Evolutionary conservation across 2,888 invertebrate genomes (phyloP).

Genomic region (Trachelus iudaicus): DNA sequence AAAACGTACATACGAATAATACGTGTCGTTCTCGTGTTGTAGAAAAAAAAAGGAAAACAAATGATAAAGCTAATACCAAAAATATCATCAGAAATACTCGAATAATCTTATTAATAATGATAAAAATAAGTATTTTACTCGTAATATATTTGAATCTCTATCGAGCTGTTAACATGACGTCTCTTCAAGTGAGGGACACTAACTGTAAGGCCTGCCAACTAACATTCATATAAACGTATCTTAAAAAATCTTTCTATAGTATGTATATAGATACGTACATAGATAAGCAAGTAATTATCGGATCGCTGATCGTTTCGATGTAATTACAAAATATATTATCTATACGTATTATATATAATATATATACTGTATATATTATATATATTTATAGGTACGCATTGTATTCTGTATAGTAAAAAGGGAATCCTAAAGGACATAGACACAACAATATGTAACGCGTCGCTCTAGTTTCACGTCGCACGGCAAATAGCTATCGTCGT

Average conservation of each 20-base stretch:
- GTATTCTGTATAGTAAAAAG: not conserved
- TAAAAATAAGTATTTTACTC: not conserved
- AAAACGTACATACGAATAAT: not conserved
- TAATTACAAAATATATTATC: not conserved
- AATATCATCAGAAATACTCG: not conserved
- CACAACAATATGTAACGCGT: not conserved
- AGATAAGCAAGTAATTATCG: not conserved
- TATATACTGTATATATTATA: not conserved
- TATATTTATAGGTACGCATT: not conserved
- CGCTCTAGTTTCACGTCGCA: not conserved
- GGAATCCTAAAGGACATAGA: not conserved
- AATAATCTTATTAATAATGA: not conserved
- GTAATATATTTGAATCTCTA: not conserved
- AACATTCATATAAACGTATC: constrained; percentile 1
- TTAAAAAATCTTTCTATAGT: constrained; percentile 1
- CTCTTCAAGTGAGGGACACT: not conserved
- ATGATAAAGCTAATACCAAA: not conserved
- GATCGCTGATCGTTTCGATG: not conserved
- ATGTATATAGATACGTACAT: not conserved
- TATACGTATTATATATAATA: not conserved
- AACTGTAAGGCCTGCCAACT: not conserved
- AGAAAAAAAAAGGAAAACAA: not conserved
- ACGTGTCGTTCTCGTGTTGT: not conserved
- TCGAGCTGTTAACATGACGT: not conserved
- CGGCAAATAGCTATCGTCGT: not conserved